Evolutionary conservation across 2,797 vertebrate species (phyloP), one percentile per base, ranked within the genome.

Genomic region (Tiaroga cobitis): DNA sequence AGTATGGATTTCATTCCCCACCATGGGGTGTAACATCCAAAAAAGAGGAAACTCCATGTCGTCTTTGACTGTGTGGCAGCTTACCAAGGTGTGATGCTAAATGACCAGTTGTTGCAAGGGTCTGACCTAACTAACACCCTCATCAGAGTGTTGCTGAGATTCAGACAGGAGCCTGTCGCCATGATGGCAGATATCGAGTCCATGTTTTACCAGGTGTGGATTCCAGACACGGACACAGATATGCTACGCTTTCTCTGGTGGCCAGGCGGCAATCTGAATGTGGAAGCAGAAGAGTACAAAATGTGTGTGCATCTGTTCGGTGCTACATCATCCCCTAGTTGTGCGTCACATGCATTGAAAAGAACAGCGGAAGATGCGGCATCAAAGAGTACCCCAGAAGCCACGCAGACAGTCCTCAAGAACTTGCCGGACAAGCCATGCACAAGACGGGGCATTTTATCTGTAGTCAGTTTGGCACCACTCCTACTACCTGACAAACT

Each of bases 131-230:
- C 41, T 1, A 88, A 82, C 26, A 41, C 61, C 9, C 87, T 88
- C 11, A 34, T 79, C 19, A 65, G 83, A 54, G 83, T 88, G 0
- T 24, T 88, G 51, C 11, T 43, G 24, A 72, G 68, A 6, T 87
- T 87, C 49, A 72, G 51, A 51, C 51, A 83, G 9, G 74, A 73
- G 8, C 34, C 19, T 34, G 39, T 87, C 1, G 82, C 46, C 8
- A 75, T 85, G 37, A 87, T 87, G 69, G 70, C 73, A 10, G 86
- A 82, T 41, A 78, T 82, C 0, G 79, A 85, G 51, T 39, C 41
- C 3, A 85, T 88, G 87, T 89, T 69, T 39, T 80, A 89, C 19
- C 87, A 89, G 19, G 82, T 85, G 18, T n/a, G 41, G 41, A 56
- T 86, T 19, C 73, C 68, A 29, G 51, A 74, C 59, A 74, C 2